phyloP scores from a whole-genome alignment of 37 sponge, comb jelly and placozoan species.

The Cladorhizidae sp. region DNA sequence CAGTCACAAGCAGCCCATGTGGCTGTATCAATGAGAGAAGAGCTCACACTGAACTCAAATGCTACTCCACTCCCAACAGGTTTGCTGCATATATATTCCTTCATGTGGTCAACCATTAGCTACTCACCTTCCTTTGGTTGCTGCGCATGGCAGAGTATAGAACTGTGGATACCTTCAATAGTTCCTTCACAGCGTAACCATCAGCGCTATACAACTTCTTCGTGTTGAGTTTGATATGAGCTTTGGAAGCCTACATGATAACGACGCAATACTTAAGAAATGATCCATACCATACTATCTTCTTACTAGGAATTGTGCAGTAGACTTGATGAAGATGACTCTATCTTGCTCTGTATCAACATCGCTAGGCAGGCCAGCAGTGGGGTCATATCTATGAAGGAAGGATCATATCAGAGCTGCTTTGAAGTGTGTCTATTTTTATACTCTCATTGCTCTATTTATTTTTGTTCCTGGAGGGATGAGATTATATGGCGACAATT shows the following conservation, averaged over 20 bases:
- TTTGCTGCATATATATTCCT: no score
- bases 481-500: no score
- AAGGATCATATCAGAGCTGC: background rate
- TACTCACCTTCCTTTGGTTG: constrained; percentile 10
- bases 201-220: constrained; percentile 96
- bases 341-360: constrained; percentile 96
- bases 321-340: constrained; percentile 93
- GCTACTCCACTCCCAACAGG: background rate
- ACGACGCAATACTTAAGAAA: background rate
- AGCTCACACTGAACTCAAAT: background rate
- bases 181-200: constrained; percentile 98
- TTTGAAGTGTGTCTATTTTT: no score
- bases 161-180: constrained; percentile 86
- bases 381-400: constrained; percentile 86
- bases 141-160: constrained; percentile 89
- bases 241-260: constrained; percentile 84
- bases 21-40: no score
- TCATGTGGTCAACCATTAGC: no score
- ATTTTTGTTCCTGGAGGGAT: no score
- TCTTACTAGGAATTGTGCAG: constrained; percentile 90
- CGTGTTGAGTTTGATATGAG: constrained; percentile 93
- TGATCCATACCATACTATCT: background rate
- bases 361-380: constrained; percentile 84
- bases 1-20: no score
- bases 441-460: no score